A percentile compares a stretch with the other conserved stretches of the same genome.
phyloP scores from a whole-genome alignment of 2,113 vertebrate genomes.

The Desmodus rotundus region DNA sequence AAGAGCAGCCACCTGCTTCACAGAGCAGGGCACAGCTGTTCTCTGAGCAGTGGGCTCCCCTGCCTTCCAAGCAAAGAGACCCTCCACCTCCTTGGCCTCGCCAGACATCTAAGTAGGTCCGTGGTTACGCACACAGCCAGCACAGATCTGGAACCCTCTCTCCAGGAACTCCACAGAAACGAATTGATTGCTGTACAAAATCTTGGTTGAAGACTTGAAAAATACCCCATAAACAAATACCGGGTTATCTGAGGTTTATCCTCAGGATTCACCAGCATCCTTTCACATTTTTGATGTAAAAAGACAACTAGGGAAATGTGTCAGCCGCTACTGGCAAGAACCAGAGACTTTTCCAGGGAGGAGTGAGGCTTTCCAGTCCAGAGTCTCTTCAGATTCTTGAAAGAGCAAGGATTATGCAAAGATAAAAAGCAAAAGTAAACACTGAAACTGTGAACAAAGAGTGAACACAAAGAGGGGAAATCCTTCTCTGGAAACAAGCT shows the following conservation, averaged over 20 bases:
- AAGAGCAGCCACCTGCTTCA: background rate
- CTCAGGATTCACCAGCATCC: background rate
- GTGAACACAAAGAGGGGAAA: conserved; percentile 63
- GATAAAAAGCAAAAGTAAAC: conserved; percentile 58
- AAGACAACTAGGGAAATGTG: background rate
- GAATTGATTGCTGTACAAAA: background rate
- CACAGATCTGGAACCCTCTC: background rate
- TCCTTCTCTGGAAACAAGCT: conserved; percentile 56
- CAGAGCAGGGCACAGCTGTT: background rate
- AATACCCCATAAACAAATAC: background rate
- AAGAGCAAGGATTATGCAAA: background rate
- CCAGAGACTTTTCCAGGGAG: background rate
- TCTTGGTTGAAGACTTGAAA: conserved; percentile 19
- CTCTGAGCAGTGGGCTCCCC: background rate
- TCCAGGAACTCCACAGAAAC: background rate
- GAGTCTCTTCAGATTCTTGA: conserved; percentile 11
- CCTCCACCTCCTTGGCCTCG: background rate
- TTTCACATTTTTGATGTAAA: background rate
- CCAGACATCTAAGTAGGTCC: background rate
- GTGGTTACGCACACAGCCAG: background rate
- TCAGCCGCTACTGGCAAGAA: background rate
- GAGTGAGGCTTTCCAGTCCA: background rate
- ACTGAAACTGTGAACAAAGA: conserved; percentile 34
- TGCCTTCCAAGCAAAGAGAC: background rate
- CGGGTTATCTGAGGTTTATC: background rate